phyloP scores from a whole-genome alignment of 53 echinoderm and acorn worm species.

The Crossaster papposus region DNA sequence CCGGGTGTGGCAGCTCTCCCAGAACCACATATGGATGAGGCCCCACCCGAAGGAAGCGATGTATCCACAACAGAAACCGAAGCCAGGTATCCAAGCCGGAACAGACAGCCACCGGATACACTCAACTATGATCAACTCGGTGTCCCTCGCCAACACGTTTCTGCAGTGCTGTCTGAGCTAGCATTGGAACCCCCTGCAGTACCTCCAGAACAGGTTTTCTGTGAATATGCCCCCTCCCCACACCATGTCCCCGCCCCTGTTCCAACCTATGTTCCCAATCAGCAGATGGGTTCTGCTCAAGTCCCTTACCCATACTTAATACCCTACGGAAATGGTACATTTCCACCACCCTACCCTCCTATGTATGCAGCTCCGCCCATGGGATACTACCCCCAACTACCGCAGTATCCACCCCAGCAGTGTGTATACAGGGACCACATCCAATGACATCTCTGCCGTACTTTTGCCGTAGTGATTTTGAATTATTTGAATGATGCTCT shows the following conservation, averaged over 20 bases:
- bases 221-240: not conserved
- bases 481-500: not conserved
- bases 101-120: constrained; percentile 25
- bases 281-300: too few relatives aligned
- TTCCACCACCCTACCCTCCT: too few relatives aligned
- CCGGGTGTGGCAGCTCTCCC: not conserved
- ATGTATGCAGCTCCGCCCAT: not conserved
- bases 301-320: too few relatives aligned
- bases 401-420: not conserved
- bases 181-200: not conserved
- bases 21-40: not conserved
- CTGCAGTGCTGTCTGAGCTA: not conserved
- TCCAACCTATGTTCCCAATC: not conserved
- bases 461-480: not conserved
- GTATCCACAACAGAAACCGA: not conserved
- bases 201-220: not conserved
- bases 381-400: not conserved
- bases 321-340: too few relatives aligned
- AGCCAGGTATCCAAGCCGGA: constrained; percentile 21
- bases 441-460: not conserved
- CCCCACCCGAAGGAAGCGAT: not conserved
- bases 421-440: not conserved
- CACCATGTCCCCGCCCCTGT: not conserved
- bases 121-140: constrained; percentile 33
- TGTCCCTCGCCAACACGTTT: not conserved